Evolutionary conservation across 2,888 invertebrate species (phyloP), one percentile per base, ranked within the genome.

Genomic region (Apoderus coryli): DNA sequence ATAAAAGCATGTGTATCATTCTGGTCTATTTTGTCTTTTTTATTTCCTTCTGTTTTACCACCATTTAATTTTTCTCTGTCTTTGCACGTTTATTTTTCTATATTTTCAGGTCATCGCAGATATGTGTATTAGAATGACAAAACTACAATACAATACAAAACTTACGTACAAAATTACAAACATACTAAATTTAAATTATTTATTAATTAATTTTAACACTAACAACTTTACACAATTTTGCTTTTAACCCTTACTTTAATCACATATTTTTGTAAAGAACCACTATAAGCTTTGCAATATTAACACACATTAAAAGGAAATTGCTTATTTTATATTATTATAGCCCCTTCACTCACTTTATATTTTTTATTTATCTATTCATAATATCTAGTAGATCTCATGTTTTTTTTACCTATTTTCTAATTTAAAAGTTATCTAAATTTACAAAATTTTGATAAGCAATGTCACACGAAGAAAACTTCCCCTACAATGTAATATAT

Each of bases 71-170:
- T 31, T 40, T 36, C 41, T 44, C 42, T 48, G 34, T 49, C 42
- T 50, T 7, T 19, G 50, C 52, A 53, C 52, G 44, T 39, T 48
- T 41, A 32, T 22, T 35, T 44, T 52, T 56, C 63, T 58, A 64
- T 60, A 60, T 65, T 67, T 69, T 60, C 67, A 69, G 69, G 68
- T 61, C 68, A 68, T 61, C 67, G 67, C 58, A 64, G 66, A 57
- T 66, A 67, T 53, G 64, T 67, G 53, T 69, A 66, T 63, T 69
- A 67, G 63, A 63, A 19, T n/a, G 19, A 19, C 6, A 19, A 7
- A 19, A 7, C n/a, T 19, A 19, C 19, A 19, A n/a, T 7, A 19
- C 19, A 7, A 19, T 19, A 19, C 19, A 19, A 19, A n/a, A 19
- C 19, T 7, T 19, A 19, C 6, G 6, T 19, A n/a, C n/a, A 6